Evolutionary conservation across 1,140 invertebrate genomes (phyloP).

Genomic region (Tribolium madens): DNA sequence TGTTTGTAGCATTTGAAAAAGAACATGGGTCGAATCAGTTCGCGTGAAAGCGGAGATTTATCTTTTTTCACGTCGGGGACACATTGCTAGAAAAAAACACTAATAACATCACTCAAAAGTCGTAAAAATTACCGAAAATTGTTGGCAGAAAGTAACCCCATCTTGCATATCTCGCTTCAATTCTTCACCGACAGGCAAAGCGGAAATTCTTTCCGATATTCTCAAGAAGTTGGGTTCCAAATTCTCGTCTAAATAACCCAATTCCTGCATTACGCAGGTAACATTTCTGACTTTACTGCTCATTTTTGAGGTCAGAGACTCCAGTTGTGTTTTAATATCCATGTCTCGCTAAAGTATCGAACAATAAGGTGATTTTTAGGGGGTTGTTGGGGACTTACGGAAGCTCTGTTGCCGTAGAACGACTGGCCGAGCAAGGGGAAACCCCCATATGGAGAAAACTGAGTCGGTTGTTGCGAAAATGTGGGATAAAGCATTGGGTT

Average conservation of each 20-base stretch:
- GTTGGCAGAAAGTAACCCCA: slow-evolving; percentile 73
- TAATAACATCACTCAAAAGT: neutral
- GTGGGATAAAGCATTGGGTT: slow-evolving; percentile 59
- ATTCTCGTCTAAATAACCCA: slow-evolving; percentile 75
- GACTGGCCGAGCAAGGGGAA: slow-evolving; percentile 59
- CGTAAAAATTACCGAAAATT: slow-evolving; percentile 71
- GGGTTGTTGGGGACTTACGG: slow-evolving; percentile 59
- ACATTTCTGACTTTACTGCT: slow-evolving; percentile 70
- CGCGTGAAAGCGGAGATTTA: slow-evolving; percentile 71
- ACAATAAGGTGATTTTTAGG: neutral
- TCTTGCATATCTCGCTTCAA: slow-evolving; percentile 74
- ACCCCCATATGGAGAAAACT: slow-evolving; percentile 55
- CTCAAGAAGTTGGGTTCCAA: slow-evolving; percentile 74
- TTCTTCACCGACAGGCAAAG: slow-evolving; percentile 71
- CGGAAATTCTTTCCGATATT: slow-evolving; percentile 71
- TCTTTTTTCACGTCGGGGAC: slow-evolving; percentile 74
- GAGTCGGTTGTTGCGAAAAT: slow-evolving; percentile 56
- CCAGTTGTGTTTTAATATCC: slow-evolving; percentile 71
- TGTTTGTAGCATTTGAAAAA: slow-evolving; percentile 80
- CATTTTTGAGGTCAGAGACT: slow-evolving; percentile 69
- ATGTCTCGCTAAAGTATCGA: slow-evolving; percentile 68
- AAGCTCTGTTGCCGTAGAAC: slow-evolving; percentile 59
- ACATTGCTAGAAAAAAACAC: slow-evolving; percentile 72
- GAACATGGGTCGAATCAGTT: slow-evolving; percentile 75
- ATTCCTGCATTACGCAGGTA: slow-evolving; percentile 77